Evolutionary conservation across 2,113 vertebrate species (phyloP).

Genomic region (Scopus umbretta): DNA sequence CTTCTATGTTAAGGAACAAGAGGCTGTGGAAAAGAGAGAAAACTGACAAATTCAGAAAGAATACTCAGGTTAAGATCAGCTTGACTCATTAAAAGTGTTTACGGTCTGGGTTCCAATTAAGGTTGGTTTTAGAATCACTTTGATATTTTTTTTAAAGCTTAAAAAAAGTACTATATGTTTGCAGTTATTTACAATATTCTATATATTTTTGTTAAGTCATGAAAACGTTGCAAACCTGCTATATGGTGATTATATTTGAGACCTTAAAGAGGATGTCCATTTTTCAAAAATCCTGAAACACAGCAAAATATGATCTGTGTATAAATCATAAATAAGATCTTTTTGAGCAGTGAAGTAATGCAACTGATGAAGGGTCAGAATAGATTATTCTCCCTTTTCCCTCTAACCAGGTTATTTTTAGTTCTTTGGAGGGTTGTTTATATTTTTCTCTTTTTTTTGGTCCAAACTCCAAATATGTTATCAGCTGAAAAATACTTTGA

Average conservation of each 20-base stretch:
- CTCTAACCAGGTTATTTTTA: background rate
- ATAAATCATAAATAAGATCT: background rate
- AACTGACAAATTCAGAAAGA: background rate
- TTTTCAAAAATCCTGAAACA: background rate
- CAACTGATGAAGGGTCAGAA: background rate
- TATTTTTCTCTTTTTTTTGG: background rate
- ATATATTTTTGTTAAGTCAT: background rate
- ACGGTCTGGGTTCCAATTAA: background rate
- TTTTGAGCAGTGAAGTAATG: background rate
- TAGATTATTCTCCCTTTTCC: background rate
- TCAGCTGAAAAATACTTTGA: background rate
- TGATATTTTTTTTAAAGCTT: background rate
- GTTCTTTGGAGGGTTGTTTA: background rate
- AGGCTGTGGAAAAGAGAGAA: background rate
- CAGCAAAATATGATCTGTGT: background rate
- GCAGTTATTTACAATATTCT: background rate
- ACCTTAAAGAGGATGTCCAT: background rate
- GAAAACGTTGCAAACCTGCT: background rate
- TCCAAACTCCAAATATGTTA: background rate
- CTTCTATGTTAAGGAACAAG: background rate
- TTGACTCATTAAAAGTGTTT: background rate
- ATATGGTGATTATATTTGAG: background rate
- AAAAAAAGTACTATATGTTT: background rate
- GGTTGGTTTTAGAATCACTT: background rate
- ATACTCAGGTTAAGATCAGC: background rate